Evolutionary conservation across 2,797 vertebrate genomes (phyloP), one percentile per base, ranked within the genome.

Genomic region (Ptychadena robeensis): DNA sequence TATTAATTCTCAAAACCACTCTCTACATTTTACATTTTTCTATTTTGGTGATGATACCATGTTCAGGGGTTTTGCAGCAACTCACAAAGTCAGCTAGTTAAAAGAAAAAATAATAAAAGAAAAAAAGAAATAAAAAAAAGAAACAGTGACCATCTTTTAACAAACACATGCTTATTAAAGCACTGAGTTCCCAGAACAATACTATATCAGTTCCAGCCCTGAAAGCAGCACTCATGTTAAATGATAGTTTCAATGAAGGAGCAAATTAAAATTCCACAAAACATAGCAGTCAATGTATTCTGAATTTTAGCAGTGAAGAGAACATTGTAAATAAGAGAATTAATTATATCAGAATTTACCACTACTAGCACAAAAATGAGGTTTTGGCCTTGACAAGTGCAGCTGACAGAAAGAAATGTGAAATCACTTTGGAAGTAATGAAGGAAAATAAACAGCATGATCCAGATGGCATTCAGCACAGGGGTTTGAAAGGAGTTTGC

Each of bases 381-480:
- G 15, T 12, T 38, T 14, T n/a, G 25, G 10, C 38, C 48, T 68
- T 57, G 40, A 37, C 37, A 38, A 40, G 35, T 73, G 53, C 28
- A 59, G 48, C 70, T 67, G 70, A 68, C 34, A 38, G 25, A 53
- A 74, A 67, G 70, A 73, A 73, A 59, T 78, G 70, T 53, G 37
- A n/a, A 72, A 84, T 30, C 70, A 59, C 22, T 77, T 83, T 80
- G 76, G 76, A 65, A 84, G 73, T 74, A 73, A 71, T 66, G 32
- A 68, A 73, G 77, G 70, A 84, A 74, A 72, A 83, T 79, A 40
- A 83, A 73, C 61, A 73, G 76, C 67, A 25, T 84, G 59, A 57
- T 79, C 76, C 82, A 84, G 70, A 84, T 84, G 82, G 82, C 48
- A 59, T 74, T 74, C 82, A 84, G 73, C 77, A 57, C 37, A 44